Evolutionary conservation across 2,888 invertebrate genomes (phyloP), one percentile per base, ranked within the genome.

Genomic region (Lasioglossum villosulum): DNA sequence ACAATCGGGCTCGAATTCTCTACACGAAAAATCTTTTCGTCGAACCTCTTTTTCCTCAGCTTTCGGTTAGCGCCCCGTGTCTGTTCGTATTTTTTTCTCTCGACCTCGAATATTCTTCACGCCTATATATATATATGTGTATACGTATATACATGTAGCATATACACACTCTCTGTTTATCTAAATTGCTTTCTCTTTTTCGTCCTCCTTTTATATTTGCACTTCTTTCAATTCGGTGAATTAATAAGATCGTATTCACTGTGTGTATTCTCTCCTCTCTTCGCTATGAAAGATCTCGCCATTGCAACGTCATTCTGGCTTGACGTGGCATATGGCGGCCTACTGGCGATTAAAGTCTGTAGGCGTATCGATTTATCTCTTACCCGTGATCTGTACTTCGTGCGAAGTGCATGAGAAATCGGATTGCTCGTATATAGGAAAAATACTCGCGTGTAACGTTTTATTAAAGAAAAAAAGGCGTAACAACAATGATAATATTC

Each of bases 301-400:
- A 83, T 84, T 84, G 87, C 92, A 82, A 90, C 92, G 92, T 94
- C 94, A 93, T 93, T 89, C 88, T 90, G 82, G 91, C 90, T 75
- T 91, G 92, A 94, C 93, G 94, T 93, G 94, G 93, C 92, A 91
- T 90, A 91, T 87, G 89, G 88, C 85, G 81, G 84, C 84, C 78
- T 82, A 59, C 45, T 45, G 77, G 42, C 81, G 83, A 80, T 56
- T 42, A 42, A 77, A 78, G 83, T 75, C 83, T 27, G 75, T 70
- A 75, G 78, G 83, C 73, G 82, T 80, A 52, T 78, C 63, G 75
- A 42, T 73, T 68, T 78, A 74, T 85, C 37, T 80, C n/a, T 79
- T 77, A 27, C 34, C 71, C 45, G 75, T 71, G n/a, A 52, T 42
- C 70, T 71, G 34, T 52, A 45, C 42, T 34, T 37, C 39, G 63